These are phyloP conservation scores for Plutella xylostella DNA, from an alignment of 2,888 invertebrate genomes.

Conservation along the genomic window DNA sequence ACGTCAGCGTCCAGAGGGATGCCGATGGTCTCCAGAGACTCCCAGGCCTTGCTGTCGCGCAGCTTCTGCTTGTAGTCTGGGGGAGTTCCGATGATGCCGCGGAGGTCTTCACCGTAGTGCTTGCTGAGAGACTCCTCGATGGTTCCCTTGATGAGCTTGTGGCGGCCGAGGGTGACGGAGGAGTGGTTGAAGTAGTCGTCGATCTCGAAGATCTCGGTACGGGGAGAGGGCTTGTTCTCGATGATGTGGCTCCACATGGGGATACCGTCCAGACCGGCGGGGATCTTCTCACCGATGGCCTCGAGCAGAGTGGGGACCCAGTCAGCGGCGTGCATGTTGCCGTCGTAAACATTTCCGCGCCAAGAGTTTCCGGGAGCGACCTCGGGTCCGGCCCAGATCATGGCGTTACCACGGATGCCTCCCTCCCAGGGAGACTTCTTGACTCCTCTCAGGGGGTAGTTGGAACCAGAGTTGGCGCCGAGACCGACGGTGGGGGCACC, in stretches of 20 bases:
- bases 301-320: slow-evolving; percentile 79
- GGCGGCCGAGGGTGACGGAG: slow-evolving; percentile 33
- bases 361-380: slow-evolving; percentile 40
- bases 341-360: slow-evolving; percentile 54
- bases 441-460: slow-evolving; percentile 79
- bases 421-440: slow-evolving; percentile 87
- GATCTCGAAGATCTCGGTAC: slow-evolving; percentile 62
- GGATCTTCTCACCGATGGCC: slow-evolving; percentile 29
- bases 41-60: slow-evolving; percentile 26
- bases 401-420: slow-evolving; percentile 76
- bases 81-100: slow-evolving; percentile 18
- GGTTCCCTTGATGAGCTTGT: slow-evolving; percentile 35
- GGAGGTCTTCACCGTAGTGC: slow-evolving; percentile 27
- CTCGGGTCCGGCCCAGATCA: slow-evolving; percentile 67
- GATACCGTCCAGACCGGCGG: slow-evolving; percentile 67
- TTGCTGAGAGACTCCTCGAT: slow-evolving; percentile 21
- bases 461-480: slow-evolving; percentile 75
- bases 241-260: slow-evolving; percentile 72
- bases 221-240: slow-evolving; percentile 36
- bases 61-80: slow-evolving; percentile 28
- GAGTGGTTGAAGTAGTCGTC: slow-evolving; percentile 54
- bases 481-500: slow-evolving; percentile 79
- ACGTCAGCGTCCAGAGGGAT: too few species aligned
- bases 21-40: too few species aligned
- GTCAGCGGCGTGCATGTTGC: slow-evolving; percentile 80